Conservation (phyloP, 2,797 vertebrate species). For the Falco novaeseelandiae region DNA sequence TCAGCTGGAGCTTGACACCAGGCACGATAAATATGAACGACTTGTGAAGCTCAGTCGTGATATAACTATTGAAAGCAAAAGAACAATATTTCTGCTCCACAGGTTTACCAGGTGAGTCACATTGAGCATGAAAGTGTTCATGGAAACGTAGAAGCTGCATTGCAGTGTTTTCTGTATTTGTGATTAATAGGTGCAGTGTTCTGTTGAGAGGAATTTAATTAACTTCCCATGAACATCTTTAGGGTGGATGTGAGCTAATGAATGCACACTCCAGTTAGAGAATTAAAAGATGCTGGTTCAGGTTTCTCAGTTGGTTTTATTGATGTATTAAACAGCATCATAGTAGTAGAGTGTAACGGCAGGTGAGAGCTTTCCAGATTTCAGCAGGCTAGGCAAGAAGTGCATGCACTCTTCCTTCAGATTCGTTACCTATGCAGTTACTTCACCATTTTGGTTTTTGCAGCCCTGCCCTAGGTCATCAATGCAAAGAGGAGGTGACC, state of each 20-base stretch:
- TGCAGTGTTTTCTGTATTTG: background rate
- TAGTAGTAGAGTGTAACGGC: background rate
- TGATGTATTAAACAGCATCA: background rate
- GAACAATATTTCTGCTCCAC: conserved; percentile 95
- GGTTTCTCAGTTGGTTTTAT: background rate
- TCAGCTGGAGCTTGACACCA: conserved; percentile 93
- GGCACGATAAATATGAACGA: conserved; percentile 93
- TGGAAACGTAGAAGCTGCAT: background rate
- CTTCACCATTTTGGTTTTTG: background rate
- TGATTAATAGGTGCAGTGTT: background rate
- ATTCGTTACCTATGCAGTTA: background rate
- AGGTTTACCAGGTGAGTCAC: conserved; percentile 89
- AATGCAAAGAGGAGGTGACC: background rate
- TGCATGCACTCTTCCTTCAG: background rate
- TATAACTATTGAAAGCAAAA: conserved; percentile 97
- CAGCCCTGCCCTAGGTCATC: background rate
- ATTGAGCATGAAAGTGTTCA: fast-evolving
- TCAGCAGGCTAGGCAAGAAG: background rate
- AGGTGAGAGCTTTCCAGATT: background rate
- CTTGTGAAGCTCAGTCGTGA: conserved; percentile 96
- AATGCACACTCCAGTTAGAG: background rate
- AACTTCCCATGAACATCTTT: background rate
- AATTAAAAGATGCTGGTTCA: background rate
- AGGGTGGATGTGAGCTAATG: background rate
- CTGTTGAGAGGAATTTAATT: background rate